Conservation (phyloP, 2,888 invertebrate species). For the Drosophila melanosoma region DNA sequence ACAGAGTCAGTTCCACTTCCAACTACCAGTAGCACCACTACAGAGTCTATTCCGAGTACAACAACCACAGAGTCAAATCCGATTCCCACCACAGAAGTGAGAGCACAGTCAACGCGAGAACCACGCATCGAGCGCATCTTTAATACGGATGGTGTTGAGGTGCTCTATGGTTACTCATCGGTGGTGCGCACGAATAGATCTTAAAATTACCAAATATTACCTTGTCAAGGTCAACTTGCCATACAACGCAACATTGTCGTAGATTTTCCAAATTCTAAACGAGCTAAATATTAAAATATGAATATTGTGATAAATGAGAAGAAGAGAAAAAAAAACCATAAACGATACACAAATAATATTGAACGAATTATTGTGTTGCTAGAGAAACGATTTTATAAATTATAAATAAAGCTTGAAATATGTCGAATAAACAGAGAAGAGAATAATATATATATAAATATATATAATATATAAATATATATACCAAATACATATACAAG, state of each 20-base stretch:
- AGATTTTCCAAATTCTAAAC: conserved; percentile 64
- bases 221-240: conserved; percentile 74
- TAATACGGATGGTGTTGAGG: conserved; percentile 79
- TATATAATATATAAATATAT: not conserved
- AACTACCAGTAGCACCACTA: conserved; percentile 34
- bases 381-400: conserved; percentile 69
- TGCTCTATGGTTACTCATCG: conserved; percentile 80
- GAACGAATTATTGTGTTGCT: conserved; percentile 59
- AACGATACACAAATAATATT: conserved; percentile 45
- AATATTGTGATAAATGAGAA: conserved; percentile 67
- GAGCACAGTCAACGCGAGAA: conserved; percentile 43
- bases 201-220: conserved; percentile 58
- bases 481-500: conserved; percentile 7
- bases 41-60: conserved; percentile 17
- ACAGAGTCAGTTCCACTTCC: conserved; percentile 18
- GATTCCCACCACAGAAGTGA: conserved; percentile 38
- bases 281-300: conserved; percentile 47
- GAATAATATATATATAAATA: not conserved
- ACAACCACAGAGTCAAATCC: conserved; percentile 15
- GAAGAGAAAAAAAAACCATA: conserved; percentile 4
- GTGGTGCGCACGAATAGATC: conserved; percentile 69
- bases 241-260: conserved; percentile 40
- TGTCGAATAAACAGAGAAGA: conserved; percentile 40
- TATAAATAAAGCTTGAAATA: conserved; percentile 77
- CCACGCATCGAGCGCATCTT: conserved; percentile 77